Conservation (phyloP, 2,888 invertebrate species). For the Lasioglossum leucozonium region DNA sequence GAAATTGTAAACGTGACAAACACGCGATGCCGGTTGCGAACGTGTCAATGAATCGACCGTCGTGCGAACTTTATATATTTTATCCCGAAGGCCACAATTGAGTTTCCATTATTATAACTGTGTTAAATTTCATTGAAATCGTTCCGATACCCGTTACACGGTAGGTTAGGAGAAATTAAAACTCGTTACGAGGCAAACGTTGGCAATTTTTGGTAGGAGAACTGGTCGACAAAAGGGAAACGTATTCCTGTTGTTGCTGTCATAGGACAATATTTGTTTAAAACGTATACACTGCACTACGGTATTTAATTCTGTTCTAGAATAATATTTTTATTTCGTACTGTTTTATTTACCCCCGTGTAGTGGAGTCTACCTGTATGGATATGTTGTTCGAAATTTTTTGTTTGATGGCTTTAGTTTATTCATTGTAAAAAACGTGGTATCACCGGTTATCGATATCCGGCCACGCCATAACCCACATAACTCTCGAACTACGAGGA, state of each 20-base stretch:
- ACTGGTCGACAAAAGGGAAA: neutral
- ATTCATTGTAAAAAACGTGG: neutral
- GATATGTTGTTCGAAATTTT: neutral
- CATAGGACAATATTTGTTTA: neutral
- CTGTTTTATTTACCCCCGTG: neutral
- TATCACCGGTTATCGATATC: neutral
- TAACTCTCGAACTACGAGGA: neutral
- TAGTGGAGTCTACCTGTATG: neutral
- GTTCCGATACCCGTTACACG: neutral
- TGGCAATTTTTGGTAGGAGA: neutral
- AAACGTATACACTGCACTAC: neutral
- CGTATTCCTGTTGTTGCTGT: neutral
- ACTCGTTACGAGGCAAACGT: neutral
- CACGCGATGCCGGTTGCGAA: neutral
- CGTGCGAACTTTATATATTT: neutral
- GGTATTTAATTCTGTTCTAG: neutral
- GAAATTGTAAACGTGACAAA: neutral
- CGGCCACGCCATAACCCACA: neutral
- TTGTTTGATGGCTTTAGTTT: neutral
- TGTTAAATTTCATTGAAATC: neutral
- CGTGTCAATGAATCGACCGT: neutral
- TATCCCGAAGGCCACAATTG: neutral
- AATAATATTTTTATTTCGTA: neutral
- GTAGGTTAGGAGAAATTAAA: neutral
- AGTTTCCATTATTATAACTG: neutral